These are phyloP conservation scores for Hirundo rustica DNA, from an alignment of 2,797 vertebrate species.

Conservation along the genomic window DNA sequence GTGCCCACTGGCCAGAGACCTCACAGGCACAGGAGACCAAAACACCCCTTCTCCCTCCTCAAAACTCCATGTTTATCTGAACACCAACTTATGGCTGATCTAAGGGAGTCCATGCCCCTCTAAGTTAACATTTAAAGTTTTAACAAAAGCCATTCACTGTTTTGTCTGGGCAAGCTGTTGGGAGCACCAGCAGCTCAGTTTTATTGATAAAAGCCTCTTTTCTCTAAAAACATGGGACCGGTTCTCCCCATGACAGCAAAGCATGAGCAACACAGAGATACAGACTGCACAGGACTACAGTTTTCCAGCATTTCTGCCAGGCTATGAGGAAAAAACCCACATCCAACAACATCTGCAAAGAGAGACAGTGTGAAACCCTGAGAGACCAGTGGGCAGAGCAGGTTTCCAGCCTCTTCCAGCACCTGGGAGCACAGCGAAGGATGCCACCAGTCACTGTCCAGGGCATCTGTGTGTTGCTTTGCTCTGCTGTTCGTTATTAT, in stretches of 20 bases:
- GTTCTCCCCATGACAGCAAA: background rate
- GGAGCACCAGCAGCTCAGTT: background rate
- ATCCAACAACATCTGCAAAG: background rate
- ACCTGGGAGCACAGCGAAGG: background rate
- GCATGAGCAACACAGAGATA: fast-evolving
- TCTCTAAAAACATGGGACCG: background rate
- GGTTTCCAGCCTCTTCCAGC: background rate
- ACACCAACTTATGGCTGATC: background rate
- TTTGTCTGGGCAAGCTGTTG: background rate
- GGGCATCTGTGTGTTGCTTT: background rate
- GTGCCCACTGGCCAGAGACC: background rate
- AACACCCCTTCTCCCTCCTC: background rate
- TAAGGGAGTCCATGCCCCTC: background rate
- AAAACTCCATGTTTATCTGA: background rate
- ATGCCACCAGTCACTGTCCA: fast-evolving
- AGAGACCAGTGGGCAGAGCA: background rate
- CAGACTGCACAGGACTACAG: background rate
- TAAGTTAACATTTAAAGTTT: background rate
- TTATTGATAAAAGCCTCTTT: constrained; percentile 8
- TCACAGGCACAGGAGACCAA: background rate
- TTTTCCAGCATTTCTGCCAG: background rate
- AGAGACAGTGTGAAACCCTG: background rate
- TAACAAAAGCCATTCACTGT: background rate
- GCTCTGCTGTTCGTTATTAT: background rate
- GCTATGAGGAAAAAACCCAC: background rate